A percentile compares a stretch with the other conserved stretches of the same genome.
These are phyloP conservation scores for Xanthia icteritia DNA, from an alignment of 2,888 invertebrate species.

Conservation along the genomic window DNA sequence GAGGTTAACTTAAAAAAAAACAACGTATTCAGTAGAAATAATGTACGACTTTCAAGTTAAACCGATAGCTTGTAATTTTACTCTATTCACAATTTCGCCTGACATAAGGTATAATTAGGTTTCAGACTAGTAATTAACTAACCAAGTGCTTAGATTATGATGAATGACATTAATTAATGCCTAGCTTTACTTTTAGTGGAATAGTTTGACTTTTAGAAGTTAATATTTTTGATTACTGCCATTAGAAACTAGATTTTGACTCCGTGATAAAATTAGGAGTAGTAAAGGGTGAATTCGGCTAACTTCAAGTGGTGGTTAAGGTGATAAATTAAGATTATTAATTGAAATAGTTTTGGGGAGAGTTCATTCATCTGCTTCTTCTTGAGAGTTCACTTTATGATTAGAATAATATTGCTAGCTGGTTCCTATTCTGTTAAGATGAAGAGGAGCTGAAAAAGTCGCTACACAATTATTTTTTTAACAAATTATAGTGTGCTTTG, in stretches of 20 bases:
- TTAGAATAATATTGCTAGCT: neutral
- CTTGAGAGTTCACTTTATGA: neutral
- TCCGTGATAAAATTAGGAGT: constrained; percentile 11
- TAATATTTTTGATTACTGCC: constrained; percentile 42
- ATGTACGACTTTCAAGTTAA: constrained; percentile 5
- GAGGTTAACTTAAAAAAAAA: neutral
- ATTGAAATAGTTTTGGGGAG: constrained; percentile 17
- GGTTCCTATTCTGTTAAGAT: no score
- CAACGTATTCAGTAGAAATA: neutral
- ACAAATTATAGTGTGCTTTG: no score
- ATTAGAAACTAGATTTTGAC: constrained; percentile 34
- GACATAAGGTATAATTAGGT: constrained; percentile 52
- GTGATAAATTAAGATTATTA: constrained; percentile 24
- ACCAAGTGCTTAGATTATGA: constrained; percentile 65
- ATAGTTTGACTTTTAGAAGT: constrained; percentile 34
- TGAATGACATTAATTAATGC: constrained; percentile 63
- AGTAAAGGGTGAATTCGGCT: constrained; percentile 3
- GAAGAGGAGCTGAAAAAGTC: no score
- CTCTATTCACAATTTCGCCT: constrained; percentile 31
- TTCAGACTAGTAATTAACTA: constrained; percentile 61
- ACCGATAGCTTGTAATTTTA: constrained; percentile 27
- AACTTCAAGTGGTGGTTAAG: constrained; percentile 17
- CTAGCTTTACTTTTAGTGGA: constrained; percentile 42
- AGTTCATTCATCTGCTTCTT: neutral
- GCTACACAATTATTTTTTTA: no score